phyloP scores from a whole-genome alignment of 2,888 invertebrate genomes.

The Plebejus argus region DNA sequence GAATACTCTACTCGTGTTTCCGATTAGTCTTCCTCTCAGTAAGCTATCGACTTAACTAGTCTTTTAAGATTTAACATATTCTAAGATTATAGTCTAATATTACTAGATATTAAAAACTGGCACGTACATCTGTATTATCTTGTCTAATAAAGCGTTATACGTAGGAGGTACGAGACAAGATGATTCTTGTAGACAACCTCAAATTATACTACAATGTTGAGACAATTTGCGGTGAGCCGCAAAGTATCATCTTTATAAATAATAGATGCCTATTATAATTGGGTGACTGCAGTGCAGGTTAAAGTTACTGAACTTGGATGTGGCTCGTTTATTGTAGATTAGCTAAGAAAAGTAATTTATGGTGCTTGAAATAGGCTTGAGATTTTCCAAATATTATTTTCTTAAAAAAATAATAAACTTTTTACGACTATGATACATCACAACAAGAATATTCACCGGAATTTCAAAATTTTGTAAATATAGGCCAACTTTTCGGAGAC shows the following conservation, averaged over 20 bases:
- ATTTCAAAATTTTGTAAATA: not conserved
- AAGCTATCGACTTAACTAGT: not conserved
- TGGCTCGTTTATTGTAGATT: not conserved
- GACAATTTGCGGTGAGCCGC: conserved; percentile 24
- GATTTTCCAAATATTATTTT: not conserved
- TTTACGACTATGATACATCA: not conserved
- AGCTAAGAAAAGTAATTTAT: not conserved
- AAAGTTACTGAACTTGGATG: not conserved
- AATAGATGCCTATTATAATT: conserved; percentile 16
- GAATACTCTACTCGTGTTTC: not conserved
- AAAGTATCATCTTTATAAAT: conserved; percentile 30
- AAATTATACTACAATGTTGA: conserved; percentile 29
- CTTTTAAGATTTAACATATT: no score
- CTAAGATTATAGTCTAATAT: not conserved
- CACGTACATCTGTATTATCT: not conserved
- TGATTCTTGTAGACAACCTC: conserved; percentile 23
- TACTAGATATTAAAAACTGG: not conserved
- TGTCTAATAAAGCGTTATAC: conserved; percentile 6
- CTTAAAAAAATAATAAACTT: not conserved
- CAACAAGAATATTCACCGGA: not conserved
- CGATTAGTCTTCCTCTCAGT: not conserved
- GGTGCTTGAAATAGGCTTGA: not conserved
- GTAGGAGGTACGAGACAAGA: conserved; percentile 24
- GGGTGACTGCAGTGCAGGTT: conserved; percentile 5
- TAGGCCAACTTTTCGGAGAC: not conserved